Evolutionary conservation across 2,113 vertebrate species (phyloP), one percentile per base, ranked within the genome.

Genomic region (Tragelaphus buxtoni): DNA sequence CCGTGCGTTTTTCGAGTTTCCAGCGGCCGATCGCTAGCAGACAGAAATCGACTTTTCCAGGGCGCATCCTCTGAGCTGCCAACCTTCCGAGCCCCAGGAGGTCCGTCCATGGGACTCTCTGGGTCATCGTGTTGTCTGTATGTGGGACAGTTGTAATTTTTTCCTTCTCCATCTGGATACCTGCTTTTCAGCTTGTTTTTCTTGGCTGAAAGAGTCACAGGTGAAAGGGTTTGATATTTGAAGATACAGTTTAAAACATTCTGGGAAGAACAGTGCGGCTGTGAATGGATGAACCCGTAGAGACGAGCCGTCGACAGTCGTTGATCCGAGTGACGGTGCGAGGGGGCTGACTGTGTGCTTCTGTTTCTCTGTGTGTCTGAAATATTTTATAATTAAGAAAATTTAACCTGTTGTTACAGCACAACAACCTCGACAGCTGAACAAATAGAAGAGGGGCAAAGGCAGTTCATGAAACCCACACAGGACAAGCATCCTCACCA

Each of bases 401-500:
- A 60, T 77, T 55, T 30, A 0, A 87, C 35, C 65, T 80, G 20
- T 24, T 47, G 45, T 18, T 32, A 45, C n/a, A 26, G 12, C 5
- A 14, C 45, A 76, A 87, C 39, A 30, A 16, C 32, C 5, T 7
- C 35, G 30, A 9, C 16, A 30, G 24, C 39, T 39, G 47, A 56
- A 22, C 63, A 30, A 26, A 86, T 5, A 45, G n/a, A n/a, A 91
- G 51, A 83, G 45, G 30, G 61, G n/a, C 61, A 30, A 45, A 83
- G 56, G 80, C 10, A 1, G 5, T 3, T 49, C 55, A 11, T 1
- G 6, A 17, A 42, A 32, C 22, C n/a, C 81, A 51, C 35, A 4
- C 11, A 0, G 4, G 56, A 4, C 17, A 9, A 1, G 30, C 0
- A 2, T 11, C 16, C 0, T 17, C 9, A 8, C 18, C 9, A 0